phyloP scores from a whole-genome alignment of 1,140 invertebrate species.

The Scaptomyza montana region DNA sequence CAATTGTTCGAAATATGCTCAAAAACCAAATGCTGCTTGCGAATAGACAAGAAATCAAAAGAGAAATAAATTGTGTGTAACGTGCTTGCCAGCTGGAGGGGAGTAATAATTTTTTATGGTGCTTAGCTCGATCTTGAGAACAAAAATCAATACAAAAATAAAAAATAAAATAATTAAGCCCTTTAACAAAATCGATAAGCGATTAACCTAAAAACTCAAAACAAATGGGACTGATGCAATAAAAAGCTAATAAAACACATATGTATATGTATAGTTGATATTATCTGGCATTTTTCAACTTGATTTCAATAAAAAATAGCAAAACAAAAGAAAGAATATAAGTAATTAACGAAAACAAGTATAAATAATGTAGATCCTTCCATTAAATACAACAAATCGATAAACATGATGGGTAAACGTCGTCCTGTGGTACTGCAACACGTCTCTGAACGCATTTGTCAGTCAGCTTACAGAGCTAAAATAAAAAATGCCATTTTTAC shows the following conservation, averaged over 20 bases:
- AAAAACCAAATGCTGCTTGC: constrained; percentile 24
- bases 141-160: background rate
- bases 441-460: constrained; percentile 29
- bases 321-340: background rate
- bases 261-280: constrained; percentile 34
- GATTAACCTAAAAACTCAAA: constrained; percentile 71
- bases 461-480: constrained; percentile 16
- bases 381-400: constrained; percentile 42
- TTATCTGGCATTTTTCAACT: constrained; percentile 37
- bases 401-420: constrained; percentile 34
- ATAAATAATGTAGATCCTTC: constrained; percentile 71
- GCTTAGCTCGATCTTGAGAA: constrained; percentile 73
- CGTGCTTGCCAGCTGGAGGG: constrained; percentile 51
- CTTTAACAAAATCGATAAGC: constrained; percentile 20
- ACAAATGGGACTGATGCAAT: constrained; percentile 78
- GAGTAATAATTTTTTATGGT: constrained; percentile 71
- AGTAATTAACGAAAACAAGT: constrained; percentile 28
- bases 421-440: constrained; percentile 28
- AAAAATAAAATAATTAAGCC: constrained; percentile 3
- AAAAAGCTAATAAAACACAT: constrained; percentile 49
- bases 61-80: constrained; percentile 30
- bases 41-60: constrained; percentile 8
- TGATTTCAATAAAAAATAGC: constrained; percentile 10
- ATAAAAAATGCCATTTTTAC: constrained; percentile 42
- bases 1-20: constrained; percentile 32